Conservation (phyloP, 2,113 vertebrate species). For the Platysternon megacephalum region DNA sequence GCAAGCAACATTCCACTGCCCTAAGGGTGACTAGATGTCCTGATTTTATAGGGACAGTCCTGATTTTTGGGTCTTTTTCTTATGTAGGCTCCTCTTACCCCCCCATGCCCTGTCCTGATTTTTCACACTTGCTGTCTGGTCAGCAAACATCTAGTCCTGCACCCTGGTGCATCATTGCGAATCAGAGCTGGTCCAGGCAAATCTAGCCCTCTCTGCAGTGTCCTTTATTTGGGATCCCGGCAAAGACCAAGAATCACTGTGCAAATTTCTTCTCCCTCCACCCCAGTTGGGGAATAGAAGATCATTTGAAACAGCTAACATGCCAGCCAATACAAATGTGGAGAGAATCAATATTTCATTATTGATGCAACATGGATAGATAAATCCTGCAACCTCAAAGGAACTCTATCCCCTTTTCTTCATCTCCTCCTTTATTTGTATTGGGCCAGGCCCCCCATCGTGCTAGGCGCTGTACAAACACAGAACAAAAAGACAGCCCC, state of each 20-base stretch:
- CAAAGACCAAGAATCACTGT: background rate
- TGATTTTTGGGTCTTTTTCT: no score
- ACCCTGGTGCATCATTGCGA: background rate
- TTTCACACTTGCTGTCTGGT: no score
- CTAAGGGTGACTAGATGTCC: no score
- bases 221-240: background rate
- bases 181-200: background rate
- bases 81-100: no score
- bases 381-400: background rate
- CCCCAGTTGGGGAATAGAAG: background rate
- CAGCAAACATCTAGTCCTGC: background rate
- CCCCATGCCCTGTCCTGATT: no score
- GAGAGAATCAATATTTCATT: background rate
- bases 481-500: background rate
- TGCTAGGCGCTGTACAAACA: rapidly evolving
- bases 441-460: background rate
- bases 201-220: background rate
- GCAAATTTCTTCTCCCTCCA: background rate
- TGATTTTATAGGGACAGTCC: no score
- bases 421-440: background rate
- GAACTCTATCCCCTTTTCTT: background rate
- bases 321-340: background rate
- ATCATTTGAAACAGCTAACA: background rate
- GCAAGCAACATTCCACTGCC: background rate
- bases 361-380: background rate